Conservation (phyloP, 2,888 invertebrate genomes). For the Macaria liturata region DNA sequence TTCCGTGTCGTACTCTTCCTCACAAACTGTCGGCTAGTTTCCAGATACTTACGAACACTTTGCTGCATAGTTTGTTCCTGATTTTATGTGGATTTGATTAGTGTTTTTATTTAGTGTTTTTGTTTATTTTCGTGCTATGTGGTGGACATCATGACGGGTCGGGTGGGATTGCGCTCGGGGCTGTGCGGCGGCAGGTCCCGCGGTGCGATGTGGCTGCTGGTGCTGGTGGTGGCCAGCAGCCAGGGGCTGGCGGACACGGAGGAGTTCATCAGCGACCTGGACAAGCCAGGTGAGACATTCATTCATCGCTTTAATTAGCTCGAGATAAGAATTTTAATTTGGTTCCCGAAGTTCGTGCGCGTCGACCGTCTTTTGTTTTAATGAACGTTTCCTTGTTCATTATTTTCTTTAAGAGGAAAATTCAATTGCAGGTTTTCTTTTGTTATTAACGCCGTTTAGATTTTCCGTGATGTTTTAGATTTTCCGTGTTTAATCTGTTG, state of each 20-base stretch:
- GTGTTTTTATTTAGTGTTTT: neutral
- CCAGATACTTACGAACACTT: neutral
- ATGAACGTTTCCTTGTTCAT: conserved; percentile 8
- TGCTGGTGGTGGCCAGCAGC: conserved; percentile 61
- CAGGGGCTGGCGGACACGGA: conserved; percentile 78
- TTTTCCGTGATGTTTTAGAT: neutral
- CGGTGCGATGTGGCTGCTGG: conserved; percentile 42
- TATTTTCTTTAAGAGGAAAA: conserved; percentile 7
- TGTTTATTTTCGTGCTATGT: neutral
- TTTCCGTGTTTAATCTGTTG: no score
- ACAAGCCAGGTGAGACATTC: conserved; percentile 76
- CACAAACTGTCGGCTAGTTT: conserved; percentile 12
- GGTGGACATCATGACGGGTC: conserved; percentile 15
- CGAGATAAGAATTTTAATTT: conserved; percentile 8
- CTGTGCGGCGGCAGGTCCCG: conserved; percentile 32
- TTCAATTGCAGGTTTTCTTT: conserved; percentile 7
- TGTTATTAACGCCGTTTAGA: neutral
- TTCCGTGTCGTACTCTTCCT: conserved; percentile 25
- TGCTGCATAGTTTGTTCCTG: no score
- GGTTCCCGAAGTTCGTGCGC: conserved; percentile 5
- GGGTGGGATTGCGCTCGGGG: conserved; percentile 23
- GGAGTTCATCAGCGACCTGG: conserved; percentile 81
- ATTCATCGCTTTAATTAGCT: conserved; percentile 34
- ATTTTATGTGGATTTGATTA: no score
- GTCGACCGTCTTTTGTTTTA: conserved; percentile 17